Evolutionary conservation across 2,888 invertebrate genomes (phyloP).

Genomic region (Drosophila maculinotata): DNA sequence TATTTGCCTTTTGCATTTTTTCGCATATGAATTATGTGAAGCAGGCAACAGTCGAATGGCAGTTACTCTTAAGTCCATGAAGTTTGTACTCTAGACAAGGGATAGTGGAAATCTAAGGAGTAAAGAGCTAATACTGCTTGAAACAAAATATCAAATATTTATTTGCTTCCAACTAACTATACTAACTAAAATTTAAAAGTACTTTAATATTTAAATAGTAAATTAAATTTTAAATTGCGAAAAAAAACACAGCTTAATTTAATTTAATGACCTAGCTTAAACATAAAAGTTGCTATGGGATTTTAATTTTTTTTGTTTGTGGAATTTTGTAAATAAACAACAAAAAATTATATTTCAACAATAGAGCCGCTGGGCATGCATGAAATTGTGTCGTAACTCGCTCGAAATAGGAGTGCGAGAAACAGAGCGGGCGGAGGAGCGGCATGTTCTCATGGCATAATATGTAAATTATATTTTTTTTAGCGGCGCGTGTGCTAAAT

Average conservation of each 20-base stretch:
- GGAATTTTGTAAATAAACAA: too few species aligned
- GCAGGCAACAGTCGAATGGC: background rate
- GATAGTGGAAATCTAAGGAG: too few species aligned
- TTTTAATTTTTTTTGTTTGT: too few species aligned
- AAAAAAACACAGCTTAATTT: background rate
- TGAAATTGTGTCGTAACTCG: slow-evolving; percentile 18
- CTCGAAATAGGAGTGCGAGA: background rate
- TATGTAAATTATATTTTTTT: slow-evolving; percentile 61
- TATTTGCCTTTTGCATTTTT: slow-evolving; percentile 63
- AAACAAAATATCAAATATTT: too few species aligned
- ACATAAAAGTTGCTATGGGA: too few species aligned
- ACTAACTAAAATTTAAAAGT: too few species aligned
- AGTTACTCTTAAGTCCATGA: slow-evolving; percentile 10
- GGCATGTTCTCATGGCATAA: slow-evolving; percentile 46
- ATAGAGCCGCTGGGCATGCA: slow-evolving; percentile 3
- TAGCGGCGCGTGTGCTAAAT: slow-evolving; percentile 46
- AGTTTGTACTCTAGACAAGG: too few species aligned
- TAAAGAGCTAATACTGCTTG: too few species aligned
- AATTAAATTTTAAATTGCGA: background rate
- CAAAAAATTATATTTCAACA: too few species aligned
- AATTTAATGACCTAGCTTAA: background rate
- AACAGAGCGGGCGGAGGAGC: background rate
- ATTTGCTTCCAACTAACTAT: too few species aligned
- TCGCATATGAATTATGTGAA: slow-evolving; percentile 22
- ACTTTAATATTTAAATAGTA: too few species aligned